Conservation (phyloP, 23 tunicate species). For the Diplosoma virens region DNA sequence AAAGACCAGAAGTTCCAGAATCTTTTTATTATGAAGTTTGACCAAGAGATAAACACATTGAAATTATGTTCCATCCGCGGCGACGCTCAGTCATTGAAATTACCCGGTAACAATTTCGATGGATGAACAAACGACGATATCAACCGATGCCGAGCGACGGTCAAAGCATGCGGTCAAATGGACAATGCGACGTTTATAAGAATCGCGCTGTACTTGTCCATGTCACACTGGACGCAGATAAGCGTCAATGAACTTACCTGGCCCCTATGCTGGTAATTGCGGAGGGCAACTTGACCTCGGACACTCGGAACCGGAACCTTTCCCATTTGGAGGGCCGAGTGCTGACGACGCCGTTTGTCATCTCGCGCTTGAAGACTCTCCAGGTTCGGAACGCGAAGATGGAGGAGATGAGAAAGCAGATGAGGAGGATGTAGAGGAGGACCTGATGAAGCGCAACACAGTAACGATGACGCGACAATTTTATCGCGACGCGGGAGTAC, state of each 20-base stretch:
- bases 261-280: slow-evolving; percentile 1
- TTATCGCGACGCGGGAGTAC: no score
- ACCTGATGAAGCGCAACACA: no score
- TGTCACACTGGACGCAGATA: neutral
- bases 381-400: slow-evolving; percentile 68
- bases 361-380: slow-evolving; percentile 65
- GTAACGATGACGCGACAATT: no score
- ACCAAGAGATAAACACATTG: no score
- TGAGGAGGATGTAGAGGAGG: slow-evolving; percentile 43
- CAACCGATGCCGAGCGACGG: no score
- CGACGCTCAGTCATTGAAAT: no score
- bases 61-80: no score
- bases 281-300: slow-evolving; percentile 31
- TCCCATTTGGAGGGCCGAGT: slow-evolving; percentile 65
- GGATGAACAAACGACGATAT: no score
- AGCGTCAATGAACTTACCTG: no score
- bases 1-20: neutral
- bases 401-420: slow-evolving; percentile 47
- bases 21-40: neutral
- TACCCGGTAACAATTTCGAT: no score
- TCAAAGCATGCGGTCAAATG: neutral
- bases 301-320: slow-evolving; percentile 45
- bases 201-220: no score
- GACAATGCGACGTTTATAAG: neutral
- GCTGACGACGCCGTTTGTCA: slow-evolving; percentile 37